phyloP scores from a whole-genome alignment of 2,797 vertebrate species.

The Ctenopoma multispine region DNA sequence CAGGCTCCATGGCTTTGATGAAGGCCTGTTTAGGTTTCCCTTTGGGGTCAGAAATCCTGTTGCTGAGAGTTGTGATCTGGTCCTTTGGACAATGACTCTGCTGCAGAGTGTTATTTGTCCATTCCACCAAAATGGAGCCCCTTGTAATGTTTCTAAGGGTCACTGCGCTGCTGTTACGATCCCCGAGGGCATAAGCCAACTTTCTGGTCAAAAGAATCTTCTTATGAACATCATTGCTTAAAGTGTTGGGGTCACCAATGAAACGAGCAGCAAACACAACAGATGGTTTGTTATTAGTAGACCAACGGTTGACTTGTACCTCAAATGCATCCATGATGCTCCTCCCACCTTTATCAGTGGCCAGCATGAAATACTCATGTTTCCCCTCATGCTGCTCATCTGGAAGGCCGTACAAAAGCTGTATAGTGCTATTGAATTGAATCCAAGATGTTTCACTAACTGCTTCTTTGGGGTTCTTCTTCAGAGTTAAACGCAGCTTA shows the following conservation, averaged over 20 bases:
- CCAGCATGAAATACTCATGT: conserved; percentile 97
- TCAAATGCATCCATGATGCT: conserved; percentile 95
- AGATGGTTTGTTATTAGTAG: conserved; percentile 87
- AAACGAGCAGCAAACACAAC: conserved; percentile 93
- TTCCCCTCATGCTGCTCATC: conserved; percentile 89
- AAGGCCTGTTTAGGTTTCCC: conserved; percentile 88
- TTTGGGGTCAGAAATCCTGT: conserved; percentile 87
- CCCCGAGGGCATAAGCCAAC: conserved; percentile 91
- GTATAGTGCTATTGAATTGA: conserved; percentile 98
- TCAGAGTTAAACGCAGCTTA: conserved; percentile 93
- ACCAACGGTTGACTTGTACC: conserved; percentile 92
- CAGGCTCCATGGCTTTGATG: conserved; percentile 89
- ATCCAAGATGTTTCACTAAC: conserved; percentile 95
- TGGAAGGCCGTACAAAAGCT: conserved; percentile 96
- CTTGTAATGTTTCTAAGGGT: conserved; percentile 91
- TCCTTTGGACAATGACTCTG: conserved; percentile 93
- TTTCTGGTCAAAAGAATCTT: conserved; percentile 96
- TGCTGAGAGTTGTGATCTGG: conserved; percentile 89
- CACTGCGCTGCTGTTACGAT: conserved; percentile 95
- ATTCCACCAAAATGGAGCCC: conserved; percentile 95
- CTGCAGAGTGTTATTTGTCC: conserved; percentile 96
- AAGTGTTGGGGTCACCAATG: conserved; percentile 87
- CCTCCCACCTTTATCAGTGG: conserved; percentile 94
- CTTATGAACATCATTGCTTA: conserved; percentile 91
- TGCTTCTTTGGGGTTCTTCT: conserved; percentile 89